Conservation (phyloP, 1,140 invertebrate genomes). For the Diploscapter pachys region DNA sequence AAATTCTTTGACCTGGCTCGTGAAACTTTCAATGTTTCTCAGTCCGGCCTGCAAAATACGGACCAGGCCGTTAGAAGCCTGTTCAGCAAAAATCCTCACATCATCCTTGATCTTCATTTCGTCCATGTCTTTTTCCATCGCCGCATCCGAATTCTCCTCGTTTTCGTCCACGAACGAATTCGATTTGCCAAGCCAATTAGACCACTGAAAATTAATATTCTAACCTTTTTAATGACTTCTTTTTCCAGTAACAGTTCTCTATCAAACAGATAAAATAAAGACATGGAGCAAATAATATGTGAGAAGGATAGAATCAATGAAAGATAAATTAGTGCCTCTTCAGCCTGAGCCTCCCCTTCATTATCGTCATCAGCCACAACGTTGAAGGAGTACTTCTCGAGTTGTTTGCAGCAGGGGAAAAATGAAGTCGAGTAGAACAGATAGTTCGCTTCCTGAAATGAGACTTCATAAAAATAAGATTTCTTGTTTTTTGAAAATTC, state of each 20-base stretch:
- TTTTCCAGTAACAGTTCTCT: too few relatives aligned
- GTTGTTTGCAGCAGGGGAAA: slow-evolving; percentile 28
- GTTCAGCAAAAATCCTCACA: not conserved
- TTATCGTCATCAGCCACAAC: slow-evolving; percentile 18
- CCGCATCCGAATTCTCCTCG: not conserved
- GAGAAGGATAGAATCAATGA: too few relatives aligned
- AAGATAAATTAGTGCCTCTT: not conserved
- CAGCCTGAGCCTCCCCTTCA: slow-evolving; percentile 29
- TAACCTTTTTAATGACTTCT: not conserved
- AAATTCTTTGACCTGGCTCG: slow-evolving; percentile 18
- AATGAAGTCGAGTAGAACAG: slow-evolving; percentile 37
- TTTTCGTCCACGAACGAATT: not conserved
- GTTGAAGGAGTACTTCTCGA: slow-evolving; percentile 30
- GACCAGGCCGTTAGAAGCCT: not conserved
- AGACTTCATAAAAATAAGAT: not conserved
- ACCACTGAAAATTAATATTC: not conserved
- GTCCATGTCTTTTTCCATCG: not conserved
- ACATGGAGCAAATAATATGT: too few relatives aligned
- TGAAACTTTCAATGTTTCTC: not conserved
- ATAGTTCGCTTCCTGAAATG: slow-evolving; percentile 47
- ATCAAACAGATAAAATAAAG: too few relatives aligned
- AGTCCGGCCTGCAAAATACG: slow-evolving; percentile 6
- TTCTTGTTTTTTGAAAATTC: slow-evolving; percentile 10
- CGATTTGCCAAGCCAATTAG: slow-evolving; percentile 20
- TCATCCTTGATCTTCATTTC: not conserved